A percentile compares a stretch with the other conserved stretches of the same genome.
Conservation (phyloP, 2,113 vertebrate species). For the Pica pica region DNA sequence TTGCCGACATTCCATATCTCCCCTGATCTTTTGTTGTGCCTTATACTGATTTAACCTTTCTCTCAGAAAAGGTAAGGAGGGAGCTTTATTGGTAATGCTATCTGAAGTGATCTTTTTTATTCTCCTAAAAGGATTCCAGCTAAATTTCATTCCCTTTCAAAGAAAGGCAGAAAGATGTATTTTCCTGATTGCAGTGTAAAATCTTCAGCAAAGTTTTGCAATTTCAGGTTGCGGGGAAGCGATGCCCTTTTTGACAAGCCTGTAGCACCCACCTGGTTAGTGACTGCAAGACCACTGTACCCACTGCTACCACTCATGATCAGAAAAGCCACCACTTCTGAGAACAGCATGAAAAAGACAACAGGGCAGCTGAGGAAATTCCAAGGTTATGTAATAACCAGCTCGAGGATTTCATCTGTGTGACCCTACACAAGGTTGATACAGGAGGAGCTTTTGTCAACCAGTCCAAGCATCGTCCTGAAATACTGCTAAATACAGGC, state of each 20-base stretch:
- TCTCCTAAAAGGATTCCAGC: not conserved
- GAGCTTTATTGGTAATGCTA: not conserved
- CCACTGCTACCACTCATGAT: not conserved
- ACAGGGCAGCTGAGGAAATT: not conserved
- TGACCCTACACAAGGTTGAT: not conserved
- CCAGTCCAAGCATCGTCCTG: not conserved
- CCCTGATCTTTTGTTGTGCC: not conserved
- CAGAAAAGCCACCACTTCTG: not conserved
- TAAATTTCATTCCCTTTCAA: not conserved
- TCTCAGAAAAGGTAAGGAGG: not conserved
- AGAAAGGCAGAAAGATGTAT: not conserved
- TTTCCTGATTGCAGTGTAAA: not conserved
- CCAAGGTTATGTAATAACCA: not conserved
- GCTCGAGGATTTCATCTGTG: not conserved
- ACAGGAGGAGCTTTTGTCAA: not conserved
- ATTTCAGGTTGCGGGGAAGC: accelerated
- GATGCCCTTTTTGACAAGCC: not conserved
- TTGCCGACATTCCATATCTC: not conserved
- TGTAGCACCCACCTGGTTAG: not conserved
- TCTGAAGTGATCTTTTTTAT: not conserved
- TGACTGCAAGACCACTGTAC: not conserved
- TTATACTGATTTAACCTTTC: not conserved
- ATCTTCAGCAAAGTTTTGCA: not conserved
- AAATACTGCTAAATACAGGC: not conserved
- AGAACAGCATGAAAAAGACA: not conserved